phyloP scores from a whole-genome alignment of 1,140 invertebrate genomes.

The Agrilus planipennis region DNA sequence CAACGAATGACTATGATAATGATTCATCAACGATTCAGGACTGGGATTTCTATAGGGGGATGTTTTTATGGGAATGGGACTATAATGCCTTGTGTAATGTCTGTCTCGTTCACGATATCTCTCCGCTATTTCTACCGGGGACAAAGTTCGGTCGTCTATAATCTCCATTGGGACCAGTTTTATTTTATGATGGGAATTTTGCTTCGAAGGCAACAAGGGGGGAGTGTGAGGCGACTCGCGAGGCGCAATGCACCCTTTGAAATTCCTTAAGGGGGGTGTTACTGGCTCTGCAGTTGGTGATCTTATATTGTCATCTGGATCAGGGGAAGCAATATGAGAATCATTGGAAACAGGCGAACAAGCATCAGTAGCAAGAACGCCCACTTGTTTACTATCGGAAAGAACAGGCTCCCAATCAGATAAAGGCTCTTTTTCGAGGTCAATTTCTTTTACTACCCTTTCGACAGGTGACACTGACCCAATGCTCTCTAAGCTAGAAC shows the following conservation, averaged over 20 bases:
- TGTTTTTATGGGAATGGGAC: constrained; percentile 12
- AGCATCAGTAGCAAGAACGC: constrained; percentile 19
- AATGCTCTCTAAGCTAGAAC: constrained; percentile 41
- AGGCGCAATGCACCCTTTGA: constrained; percentile 6
- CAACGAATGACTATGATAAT: constrained; percentile 12
- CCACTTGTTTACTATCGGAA: not conserved
- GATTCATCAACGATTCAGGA: constrained; percentile 20
- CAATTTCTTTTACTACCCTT: constrained; percentile 13
- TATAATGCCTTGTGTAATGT: too few relatives aligned
- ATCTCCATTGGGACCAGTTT: not conserved
- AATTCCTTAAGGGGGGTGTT: constrained; percentile 36
- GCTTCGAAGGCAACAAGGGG: constrained; percentile 11
- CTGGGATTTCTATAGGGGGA: constrained; percentile 26
- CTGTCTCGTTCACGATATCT: too few relatives aligned
- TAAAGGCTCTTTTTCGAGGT: constrained; percentile 32
- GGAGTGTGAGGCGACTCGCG: constrained; percentile 30
- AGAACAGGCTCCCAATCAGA: constrained; percentile 33
- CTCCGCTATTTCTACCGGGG: not conserved
- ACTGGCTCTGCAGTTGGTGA: constrained; percentile 34
- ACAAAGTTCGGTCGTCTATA: not conserved
- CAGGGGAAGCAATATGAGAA: constrained; percentile 28
- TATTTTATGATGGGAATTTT: not conserved
- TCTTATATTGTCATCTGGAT: constrained; percentile 30
- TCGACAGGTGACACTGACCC: constrained; percentile 19
- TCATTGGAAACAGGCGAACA: constrained; percentile 32